These are phyloP conservation scores for Cryptops parisi DNA, from an alignment of 2,888 invertebrate genomes.

Conservation along the genomic window DNA sequence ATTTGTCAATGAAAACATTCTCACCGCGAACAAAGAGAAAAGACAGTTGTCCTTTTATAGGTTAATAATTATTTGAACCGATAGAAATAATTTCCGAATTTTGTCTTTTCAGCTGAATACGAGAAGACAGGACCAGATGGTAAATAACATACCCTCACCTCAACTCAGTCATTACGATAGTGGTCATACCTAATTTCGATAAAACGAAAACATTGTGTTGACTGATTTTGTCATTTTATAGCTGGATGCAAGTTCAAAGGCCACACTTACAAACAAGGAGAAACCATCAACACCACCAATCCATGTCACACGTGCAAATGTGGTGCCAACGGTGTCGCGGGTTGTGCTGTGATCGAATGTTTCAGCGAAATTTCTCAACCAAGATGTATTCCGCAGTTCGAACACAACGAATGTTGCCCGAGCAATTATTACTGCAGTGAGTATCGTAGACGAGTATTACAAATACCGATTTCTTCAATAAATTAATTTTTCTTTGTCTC, in stretches of 20 bases:
- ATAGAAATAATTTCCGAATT: not conserved
- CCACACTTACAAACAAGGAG: conserved; percentile 8
- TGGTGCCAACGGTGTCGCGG: conserved; percentile 6
- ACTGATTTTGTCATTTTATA: not conserved
- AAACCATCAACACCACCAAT: conserved; percentile 13
- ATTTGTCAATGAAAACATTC: too few relatives aligned
- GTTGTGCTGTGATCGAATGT: conserved; percentile 13
- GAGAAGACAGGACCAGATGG: not conserved
- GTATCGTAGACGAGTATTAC: conserved; percentile 3
- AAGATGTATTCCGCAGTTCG: conserved; percentile 14
- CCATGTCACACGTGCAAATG: conserved; percentile 15
- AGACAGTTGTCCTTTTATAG: too few relatives aligned
- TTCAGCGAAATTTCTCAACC: conserved; percentile 13
- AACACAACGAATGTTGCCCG: conserved; percentile 15
- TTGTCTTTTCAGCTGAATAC: conserved; percentile 3
- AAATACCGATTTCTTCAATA: not conserved
- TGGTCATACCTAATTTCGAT: too few relatives aligned
- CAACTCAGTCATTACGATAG: too few relatives aligned
- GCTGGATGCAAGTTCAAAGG: conserved; percentile 15
- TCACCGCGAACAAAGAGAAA: too few relatives aligned
- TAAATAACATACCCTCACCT: not conserved
- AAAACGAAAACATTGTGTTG: too few relatives aligned
- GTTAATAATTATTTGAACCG: too few relatives aligned
- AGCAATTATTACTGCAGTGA: conserved; percentile 14
- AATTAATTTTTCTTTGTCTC: not conserved